Percentiles rank a stretch among this genome's conserved stretches.
Conservation (phyloP, 2,888 invertebrate species). For the Himalopsyche kuldschensis region DNA sequence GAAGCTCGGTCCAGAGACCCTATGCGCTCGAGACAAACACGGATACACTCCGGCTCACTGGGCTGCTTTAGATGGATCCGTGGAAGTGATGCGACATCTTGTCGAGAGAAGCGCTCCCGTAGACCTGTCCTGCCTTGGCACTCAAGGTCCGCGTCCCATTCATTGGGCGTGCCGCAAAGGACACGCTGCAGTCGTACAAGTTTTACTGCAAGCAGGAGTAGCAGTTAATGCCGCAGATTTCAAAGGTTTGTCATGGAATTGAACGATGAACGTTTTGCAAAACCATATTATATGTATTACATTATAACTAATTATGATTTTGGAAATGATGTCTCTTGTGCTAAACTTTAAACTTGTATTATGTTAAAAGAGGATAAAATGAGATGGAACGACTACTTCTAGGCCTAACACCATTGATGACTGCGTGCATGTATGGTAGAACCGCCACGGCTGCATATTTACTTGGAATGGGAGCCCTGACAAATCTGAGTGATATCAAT, state of each 20-base stretch:
- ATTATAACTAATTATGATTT: too few species aligned
- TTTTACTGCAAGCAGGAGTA: conserved; percentile 76
- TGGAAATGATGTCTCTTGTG: too few species aligned
- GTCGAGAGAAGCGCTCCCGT: conserved; percentile 82
- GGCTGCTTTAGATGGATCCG: conserved; percentile 87
- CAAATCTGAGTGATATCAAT: conserved; percentile 86
- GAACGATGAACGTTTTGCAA: too few species aligned
- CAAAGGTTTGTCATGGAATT: conserved; percentile 59
- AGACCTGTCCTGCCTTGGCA: conserved; percentile 83
- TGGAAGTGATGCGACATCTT: conserved; percentile 85
- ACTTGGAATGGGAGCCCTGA: conserved; percentile 85
- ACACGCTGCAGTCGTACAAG: conserved; percentile 86
- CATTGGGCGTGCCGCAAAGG: conserved; percentile 95
- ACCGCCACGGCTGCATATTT: conserved; percentile 88
- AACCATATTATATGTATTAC: too few species aligned
- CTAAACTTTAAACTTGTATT: too few species aligned
- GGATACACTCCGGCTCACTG: conserved; percentile 94
- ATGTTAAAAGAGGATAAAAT: neutral
- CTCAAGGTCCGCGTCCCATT: conserved; percentile 86
- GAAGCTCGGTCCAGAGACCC: conserved; percentile 73
- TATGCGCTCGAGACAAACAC: conserved; percentile 84
- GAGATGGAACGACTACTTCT: conserved; percentile 11
- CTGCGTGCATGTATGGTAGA: conserved; percentile 91
- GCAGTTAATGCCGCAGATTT: conserved; percentile 88
- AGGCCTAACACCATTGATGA: conserved; percentile 84